A percentile compares a stretch with the other conserved stretches of the same genome.
Conservation (phyloP, 2,888 invertebrate genomes). For the Drosophila antonietae region DNA sequence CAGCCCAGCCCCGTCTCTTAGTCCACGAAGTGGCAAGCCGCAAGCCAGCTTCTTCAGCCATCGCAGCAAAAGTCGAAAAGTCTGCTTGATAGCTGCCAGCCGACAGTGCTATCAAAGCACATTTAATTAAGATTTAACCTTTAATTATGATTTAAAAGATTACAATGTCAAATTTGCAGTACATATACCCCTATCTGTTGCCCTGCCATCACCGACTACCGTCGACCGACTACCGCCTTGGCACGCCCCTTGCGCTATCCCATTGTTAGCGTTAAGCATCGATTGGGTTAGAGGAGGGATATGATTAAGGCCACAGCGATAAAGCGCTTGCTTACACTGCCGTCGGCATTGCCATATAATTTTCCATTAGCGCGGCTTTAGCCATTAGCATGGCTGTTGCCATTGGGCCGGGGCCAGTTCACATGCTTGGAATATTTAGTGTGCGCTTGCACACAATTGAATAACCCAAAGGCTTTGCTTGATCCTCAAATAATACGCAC, state of each 20-base stretch:
- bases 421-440: not conserved
- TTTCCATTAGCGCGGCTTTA: conserved; percentile 42
- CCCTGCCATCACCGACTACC: not conserved
- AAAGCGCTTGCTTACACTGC: conserved; percentile 12
- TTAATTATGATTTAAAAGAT: conserved; percentile 74
- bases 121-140: conserved; percentile 73
- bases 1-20: not conserved
- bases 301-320: conserved; percentile 49
- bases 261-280: conserved; percentile 38
- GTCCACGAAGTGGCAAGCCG: not conserved
- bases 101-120: conserved; percentile 39
- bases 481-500: not conserved
- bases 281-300: conserved; percentile 33
- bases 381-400: conserved; percentile 19
- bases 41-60: not conserved
- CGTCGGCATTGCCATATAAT: conserved; percentile 50
- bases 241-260: not conserved
- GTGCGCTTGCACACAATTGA: conserved; percentile 3
- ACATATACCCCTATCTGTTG: not conserved
- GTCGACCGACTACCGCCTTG: too few relatives aligned
- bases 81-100: not conserved
- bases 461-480: not conserved
- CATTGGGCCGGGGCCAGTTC: not conserved
- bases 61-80: not conserved
- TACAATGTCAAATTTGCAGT: conserved; percentile 58